These are phyloP conservation scores for Enteromius anoplus DNA, from an alignment of 2,797 vertebrate genomes.

Conservation along the genomic window DNA sequence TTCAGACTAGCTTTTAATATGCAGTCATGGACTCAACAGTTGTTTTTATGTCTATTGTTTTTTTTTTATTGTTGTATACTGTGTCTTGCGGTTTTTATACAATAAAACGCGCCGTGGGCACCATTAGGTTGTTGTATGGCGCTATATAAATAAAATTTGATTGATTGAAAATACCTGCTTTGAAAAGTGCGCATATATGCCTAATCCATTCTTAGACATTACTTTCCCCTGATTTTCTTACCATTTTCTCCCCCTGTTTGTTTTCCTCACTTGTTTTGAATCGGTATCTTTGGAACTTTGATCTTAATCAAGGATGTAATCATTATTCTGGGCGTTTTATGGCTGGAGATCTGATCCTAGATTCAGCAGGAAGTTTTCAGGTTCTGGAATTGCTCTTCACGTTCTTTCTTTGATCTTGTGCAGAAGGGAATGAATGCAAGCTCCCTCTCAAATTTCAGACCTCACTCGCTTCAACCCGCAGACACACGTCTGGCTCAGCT, in stretches of 20 bases:
- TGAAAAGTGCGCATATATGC: no score
- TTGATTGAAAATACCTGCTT: no score
- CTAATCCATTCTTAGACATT: neutral
- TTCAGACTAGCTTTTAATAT: no score
- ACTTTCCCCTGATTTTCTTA: neutral
- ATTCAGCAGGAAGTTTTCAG: neutral
- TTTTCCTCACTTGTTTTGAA: neutral
- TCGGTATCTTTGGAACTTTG: neutral
- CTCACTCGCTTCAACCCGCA: neutral
- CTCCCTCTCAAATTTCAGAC: constrained; percentile 4
- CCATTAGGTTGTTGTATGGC: no score
- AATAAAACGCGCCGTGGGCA: no score
- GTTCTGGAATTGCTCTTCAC: neutral
- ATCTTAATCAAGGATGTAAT: neutral
- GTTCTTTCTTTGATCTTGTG: constrained; percentile 4
- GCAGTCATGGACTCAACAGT: no score
- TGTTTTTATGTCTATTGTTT: no score
- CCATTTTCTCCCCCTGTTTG: neutral
- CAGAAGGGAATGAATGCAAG: neutral
- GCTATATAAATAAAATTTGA: no score
- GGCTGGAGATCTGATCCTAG: neutral
- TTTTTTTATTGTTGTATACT: no score
- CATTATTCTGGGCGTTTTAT: neutral
- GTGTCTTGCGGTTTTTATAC: no score
- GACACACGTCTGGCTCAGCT: neutral